Evolutionary conservation across 2,797 vertebrate genomes (phyloP), one percentile per base, ranked within the genome.

Genomic region (Hipposideros larvatus): DNA sequence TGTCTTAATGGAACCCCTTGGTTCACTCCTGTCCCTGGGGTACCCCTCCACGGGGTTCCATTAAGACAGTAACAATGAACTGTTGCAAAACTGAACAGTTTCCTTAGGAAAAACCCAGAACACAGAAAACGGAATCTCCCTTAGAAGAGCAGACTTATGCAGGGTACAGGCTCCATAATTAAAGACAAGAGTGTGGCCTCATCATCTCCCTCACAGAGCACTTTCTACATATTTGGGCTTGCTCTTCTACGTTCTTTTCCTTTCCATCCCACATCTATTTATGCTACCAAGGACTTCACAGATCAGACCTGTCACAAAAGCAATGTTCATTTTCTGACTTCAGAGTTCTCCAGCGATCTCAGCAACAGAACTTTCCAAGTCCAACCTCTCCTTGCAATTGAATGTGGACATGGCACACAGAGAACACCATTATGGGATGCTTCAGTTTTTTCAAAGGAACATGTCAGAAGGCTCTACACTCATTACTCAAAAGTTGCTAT

Each of bases 41-140:
- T 51, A 15, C 53, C 53, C 53, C 34, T 34, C 24, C 13, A 5
- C 26, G 5, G 65, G 63, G 28, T 53, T 78, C 71, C 59, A 37
- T 9, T 6, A 37, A 57, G 92, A 51, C 18, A 3, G 5, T 1
- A 8, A 41, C 43, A 53, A 11, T 9, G 1, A 34, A 18, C 2
- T 57, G 46, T 51, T 34, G 18, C 34, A 2, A 3, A 73, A 11
- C 22, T 4, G 9, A 70, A n/a, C 8, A 11, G 48, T 70, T n/a
- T 91, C 88, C 26, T 46, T 26, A 68, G 70, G 77, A 71, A 91
- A 94, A 34, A 84, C 4, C 79, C 53, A 63, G 34, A 48, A 51
- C 18, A 57, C 24, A 34, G 14, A 37, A 48, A 57, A 57, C 21
- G 0, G 37, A 85, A n/a, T 6, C 24, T 11, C 75, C 31, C 75